A percentile compares a stretch with the other conserved stretches of the same genome.
phyloP scores from a whole-genome alignment of 2,888 invertebrate species.

The Pristionchus maxplancki region DNA sequence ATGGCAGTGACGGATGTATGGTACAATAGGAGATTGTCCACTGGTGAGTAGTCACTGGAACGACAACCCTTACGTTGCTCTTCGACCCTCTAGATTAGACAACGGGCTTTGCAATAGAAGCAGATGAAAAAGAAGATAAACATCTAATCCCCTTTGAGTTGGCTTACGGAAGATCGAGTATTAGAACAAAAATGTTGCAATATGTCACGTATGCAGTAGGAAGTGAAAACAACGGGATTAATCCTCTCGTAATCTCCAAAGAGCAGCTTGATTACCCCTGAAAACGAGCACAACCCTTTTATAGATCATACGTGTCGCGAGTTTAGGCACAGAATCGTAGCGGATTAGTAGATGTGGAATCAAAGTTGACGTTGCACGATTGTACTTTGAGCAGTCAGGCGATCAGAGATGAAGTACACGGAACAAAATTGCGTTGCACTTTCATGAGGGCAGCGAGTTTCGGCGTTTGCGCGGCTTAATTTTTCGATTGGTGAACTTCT shows the following conservation, averaged over 20 bases:
- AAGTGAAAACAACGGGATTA: background rate
- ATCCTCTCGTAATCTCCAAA: background rate
- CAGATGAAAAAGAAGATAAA: no score
- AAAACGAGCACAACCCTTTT: background rate
- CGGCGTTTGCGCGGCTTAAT: no score
- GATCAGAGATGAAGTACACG: background rate
- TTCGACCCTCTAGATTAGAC: no score
- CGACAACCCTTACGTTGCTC: no score
- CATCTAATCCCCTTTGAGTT: no score
- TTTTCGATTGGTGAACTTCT: background rate
- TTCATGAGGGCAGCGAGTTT: background rate
- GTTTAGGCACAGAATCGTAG: background rate
- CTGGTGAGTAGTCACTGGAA: conserved; percentile 26
- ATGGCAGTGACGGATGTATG: conserved; percentile 82
- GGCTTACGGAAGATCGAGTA: no score
- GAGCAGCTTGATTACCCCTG: background rate
- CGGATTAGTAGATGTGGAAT: no score
- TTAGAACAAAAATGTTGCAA: background rate
- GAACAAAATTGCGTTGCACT: background rate
- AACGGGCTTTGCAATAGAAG: no score
- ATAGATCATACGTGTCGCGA: background rate
- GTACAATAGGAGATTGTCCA: conserved; percentile 64
- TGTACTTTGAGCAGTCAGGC: background rate
- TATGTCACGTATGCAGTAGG: background rate
- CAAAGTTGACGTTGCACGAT: no score